Conservation (phyloP, 2,888 invertebrate species). For the Tachina grossa region DNA sequence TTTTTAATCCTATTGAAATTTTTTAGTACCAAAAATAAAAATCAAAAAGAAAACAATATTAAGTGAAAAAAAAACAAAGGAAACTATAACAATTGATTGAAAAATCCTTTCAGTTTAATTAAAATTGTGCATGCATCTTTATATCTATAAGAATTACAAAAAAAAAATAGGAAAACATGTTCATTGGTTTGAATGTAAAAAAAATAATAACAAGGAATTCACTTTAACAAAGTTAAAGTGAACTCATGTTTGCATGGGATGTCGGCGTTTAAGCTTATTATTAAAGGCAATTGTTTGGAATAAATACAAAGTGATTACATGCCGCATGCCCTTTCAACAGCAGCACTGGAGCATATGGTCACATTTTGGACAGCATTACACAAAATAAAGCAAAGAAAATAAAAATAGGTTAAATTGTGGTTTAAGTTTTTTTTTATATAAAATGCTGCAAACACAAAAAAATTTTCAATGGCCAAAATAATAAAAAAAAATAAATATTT, state of each 20-base stretch:
- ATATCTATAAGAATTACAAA: conserved; percentile 3
- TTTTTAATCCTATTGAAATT: conserved; percentile 41
- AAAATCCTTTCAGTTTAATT: conserved; percentile 69
- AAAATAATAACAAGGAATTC: conserved; percentile 17
- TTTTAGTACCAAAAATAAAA: conserved; percentile 25
- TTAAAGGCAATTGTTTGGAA: conserved; percentile 65
- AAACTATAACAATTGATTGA: conserved; percentile 53
- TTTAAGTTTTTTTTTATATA: conserved; percentile 3
- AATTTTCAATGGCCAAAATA: neutral
- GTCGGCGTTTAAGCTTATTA: conserved; percentile 55
- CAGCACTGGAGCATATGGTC: conserved; percentile 10
- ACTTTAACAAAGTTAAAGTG: conserved; percentile 27
- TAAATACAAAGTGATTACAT: conserved; percentile 58
- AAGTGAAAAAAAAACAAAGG: conserved; percentile 16
- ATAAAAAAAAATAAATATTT: neutral
- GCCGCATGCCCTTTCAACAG: conserved; percentile 19
- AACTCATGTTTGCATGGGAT: neutral
- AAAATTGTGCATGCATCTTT: conserved; percentile 27
- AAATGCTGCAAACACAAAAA: conserved; percentile 1
- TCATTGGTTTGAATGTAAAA: conserved; percentile 4
- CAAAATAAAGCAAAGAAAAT: neutral
- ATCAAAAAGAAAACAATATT: conserved; percentile 8
- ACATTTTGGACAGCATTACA: neutral
- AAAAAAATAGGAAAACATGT: conserved; percentile 12
- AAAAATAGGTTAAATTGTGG: conserved; percentile 40